Base-by-base conservation (phyloP, 2,888 invertebrate species). In the Prosapia bicincta region DNA sequence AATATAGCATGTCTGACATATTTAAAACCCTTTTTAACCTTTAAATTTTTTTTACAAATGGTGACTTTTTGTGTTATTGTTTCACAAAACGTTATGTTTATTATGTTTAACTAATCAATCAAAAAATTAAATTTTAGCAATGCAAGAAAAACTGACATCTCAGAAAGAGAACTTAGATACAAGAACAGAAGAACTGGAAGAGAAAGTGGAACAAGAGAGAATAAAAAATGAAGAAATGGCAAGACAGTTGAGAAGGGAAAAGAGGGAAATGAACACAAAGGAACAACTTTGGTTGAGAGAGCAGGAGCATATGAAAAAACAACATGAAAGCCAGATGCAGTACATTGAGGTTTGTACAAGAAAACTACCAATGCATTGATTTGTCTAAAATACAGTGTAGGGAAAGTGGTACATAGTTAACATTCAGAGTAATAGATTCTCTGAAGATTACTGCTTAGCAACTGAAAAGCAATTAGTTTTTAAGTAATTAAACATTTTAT, bases 251-350 rank as follows among this genome's bases (percentile, higher is more conserved):
- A 69, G 25, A 43, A 68, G 20, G 10, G 69, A 73, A 68, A 32
- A 68, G 26, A 73, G 30, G 13, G 68, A 73, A 43, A 28, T 73
- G 1, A 73, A 43, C 38, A 68, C 38, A 6, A 66, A 73, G 43
- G 43, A 73, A 26, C 67, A 73, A 69, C 73, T 68, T n/a, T 68
- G 67, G 23, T 15, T 26, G 26, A 26, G 43, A 43, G 73, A 75
- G 24, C 68, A 68, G 26, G 69, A 68, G 23, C 54, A 68, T 20
- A 28, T 68, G 15, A 69, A 73, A 30, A 66, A 75, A 24, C 69
- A 75, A 23, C 9, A 73, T 67, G 23, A 68, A 24, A 26, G 23
- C 25, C 66, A 71, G 32, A 66, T 69, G n/a, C 54, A 54, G 30
- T 30, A 25, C 10, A 30, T 75, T 7, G 71, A 69, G 75, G 70